Percentiles rank a stretch among this genome's conserved stretches.
These are phyloP conservation scores for Harpagifer antarcticus DNA, from an alignment of 2,797 vertebrate genomes.

Conservation along the genomic window DNA sequence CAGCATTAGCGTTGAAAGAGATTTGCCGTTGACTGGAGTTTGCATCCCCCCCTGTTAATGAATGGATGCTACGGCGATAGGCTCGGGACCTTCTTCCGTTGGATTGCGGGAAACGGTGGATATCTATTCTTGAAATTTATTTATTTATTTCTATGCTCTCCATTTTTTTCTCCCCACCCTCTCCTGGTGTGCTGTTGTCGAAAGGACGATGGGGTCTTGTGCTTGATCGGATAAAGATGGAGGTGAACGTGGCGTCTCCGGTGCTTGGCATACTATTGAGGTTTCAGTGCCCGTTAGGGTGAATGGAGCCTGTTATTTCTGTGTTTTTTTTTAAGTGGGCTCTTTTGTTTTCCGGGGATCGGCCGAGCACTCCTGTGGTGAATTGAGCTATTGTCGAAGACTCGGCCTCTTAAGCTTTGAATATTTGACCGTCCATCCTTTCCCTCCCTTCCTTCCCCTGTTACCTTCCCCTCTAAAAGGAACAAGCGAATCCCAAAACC, in stretches of 20 bases:
- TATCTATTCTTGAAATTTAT: slow-evolving; percentile 82
- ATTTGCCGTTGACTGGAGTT: slow-evolving; percentile 84
- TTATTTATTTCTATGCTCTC: slow-evolving; percentile 82
- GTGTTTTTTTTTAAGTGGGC: slow-evolving; percentile 69
- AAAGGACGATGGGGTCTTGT: slow-evolving; percentile 84
- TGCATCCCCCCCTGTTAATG: slow-evolving; percentile 82
- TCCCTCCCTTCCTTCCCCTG: slow-evolving; percentile 55
- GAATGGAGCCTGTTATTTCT: slow-evolving; percentile 79
- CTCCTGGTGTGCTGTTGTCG: slow-evolving; percentile 80
- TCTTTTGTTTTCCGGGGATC: slow-evolving; percentile 85
- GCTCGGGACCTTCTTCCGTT: slow-evolving; percentile 82
- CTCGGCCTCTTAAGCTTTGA: slow-evolving; percentile 87
- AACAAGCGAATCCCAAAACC: slow-evolving; percentile 66
- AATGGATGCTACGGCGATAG: slow-evolving; percentile 84
- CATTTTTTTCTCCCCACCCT: slow-evolving; percentile 78
- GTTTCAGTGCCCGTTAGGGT: slow-evolving; percentile 82
- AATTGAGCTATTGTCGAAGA: slow-evolving; percentile 93
- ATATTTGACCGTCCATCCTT: slow-evolving; percentile 77
- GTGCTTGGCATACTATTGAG: slow-evolving; percentile 75
- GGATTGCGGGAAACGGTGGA: slow-evolving; percentile 85
- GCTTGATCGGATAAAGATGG: slow-evolving; percentile 84
- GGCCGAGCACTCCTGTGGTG: slow-evolving; percentile 89
- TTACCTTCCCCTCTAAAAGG: slow-evolving; percentile 66
- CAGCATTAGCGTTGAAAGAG: slow-evolving; percentile 85
- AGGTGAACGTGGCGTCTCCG: slow-evolving; percentile 81